A percentile compares a stretch with the other conserved stretches of the same genome.
Conservation (phyloP, 2,113 vertebrate genomes). For the Bubo scandiacus region DNA sequence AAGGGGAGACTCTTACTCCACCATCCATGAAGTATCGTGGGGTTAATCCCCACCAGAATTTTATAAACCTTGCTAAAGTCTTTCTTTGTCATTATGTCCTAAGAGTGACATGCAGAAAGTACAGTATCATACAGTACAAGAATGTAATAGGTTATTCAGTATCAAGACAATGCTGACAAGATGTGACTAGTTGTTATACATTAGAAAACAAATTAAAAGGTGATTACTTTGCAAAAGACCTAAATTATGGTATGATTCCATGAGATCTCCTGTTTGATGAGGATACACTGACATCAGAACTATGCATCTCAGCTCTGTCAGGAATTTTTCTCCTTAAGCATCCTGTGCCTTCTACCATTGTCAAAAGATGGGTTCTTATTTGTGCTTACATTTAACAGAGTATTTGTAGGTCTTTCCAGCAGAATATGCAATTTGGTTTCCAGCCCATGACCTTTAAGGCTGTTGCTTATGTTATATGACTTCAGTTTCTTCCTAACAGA, state of each 20-base stretch:
- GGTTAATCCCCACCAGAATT: neutral
- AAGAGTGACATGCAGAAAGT: neutral
- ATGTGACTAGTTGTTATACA: neutral
- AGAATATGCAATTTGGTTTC: neutral
- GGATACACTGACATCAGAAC: neutral
- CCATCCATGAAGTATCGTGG: neutral
- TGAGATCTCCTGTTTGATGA: neutral
- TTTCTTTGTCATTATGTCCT: neutral
- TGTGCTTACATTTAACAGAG: neutral
- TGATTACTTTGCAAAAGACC: neutral
- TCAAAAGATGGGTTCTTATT: neutral
- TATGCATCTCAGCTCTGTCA: neutral
- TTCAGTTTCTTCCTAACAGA: neutral
- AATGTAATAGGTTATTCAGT: neutral
- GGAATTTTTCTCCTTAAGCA: neutral
- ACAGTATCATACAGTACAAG: neutral
- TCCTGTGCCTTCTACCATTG: neutral
- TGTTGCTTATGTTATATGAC: neutral
- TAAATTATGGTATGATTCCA: neutral
- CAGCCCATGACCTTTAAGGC: neutral
- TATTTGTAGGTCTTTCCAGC: neutral
- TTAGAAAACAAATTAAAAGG: neutral
- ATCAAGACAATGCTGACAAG: neutral
- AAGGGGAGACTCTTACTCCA: neutral
- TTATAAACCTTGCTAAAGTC: neutral